Conservation (phyloP, 2,113 vertebrate species). For the Diadophis punctatus region DNA sequence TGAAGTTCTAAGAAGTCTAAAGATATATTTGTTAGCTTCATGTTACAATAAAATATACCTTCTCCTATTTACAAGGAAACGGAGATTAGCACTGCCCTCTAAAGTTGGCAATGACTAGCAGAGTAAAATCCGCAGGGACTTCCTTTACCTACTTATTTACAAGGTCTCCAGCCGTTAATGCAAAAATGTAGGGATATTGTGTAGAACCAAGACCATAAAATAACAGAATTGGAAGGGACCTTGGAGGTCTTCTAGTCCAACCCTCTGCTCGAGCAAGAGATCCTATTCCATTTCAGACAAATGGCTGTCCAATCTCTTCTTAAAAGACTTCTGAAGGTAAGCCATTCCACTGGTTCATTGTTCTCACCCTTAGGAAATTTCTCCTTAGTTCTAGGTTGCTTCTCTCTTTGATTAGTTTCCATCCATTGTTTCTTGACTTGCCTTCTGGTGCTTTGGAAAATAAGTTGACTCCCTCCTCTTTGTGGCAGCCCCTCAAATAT, state of each 20-base stretch:
- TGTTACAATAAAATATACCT: constrained; percentile 21
- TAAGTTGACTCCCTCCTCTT: neutral
- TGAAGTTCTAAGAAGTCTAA: constrained; percentile 37
- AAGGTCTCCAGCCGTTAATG: constrained; percentile 48
- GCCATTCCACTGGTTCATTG: neutral
- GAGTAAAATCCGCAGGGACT: neutral
- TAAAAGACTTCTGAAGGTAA: neutral
- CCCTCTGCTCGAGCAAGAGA: neutral
- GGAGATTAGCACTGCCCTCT: neutral
- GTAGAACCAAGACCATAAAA: neutral
- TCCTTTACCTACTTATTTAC: constrained; percentile 9
- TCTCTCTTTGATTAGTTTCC: neutral
- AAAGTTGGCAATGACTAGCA: neutral
- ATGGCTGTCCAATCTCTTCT: neutral
- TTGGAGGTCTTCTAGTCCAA: neutral
- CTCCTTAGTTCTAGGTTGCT: neutral
- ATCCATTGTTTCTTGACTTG: neutral
- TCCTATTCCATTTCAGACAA: neutral
- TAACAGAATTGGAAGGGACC: neutral
- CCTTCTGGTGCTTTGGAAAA: neutral
- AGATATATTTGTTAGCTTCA: constrained; percentile 21
- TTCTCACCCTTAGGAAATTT: neutral
- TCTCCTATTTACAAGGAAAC: neutral
- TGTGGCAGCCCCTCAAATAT: neutral
- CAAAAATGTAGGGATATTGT: constrained; percentile 42